A percentile compares a stretch with the other conserved stretches of the same genome.
Conservation (phyloP, 2,888 invertebrate species). For the Empis livida region DNA sequence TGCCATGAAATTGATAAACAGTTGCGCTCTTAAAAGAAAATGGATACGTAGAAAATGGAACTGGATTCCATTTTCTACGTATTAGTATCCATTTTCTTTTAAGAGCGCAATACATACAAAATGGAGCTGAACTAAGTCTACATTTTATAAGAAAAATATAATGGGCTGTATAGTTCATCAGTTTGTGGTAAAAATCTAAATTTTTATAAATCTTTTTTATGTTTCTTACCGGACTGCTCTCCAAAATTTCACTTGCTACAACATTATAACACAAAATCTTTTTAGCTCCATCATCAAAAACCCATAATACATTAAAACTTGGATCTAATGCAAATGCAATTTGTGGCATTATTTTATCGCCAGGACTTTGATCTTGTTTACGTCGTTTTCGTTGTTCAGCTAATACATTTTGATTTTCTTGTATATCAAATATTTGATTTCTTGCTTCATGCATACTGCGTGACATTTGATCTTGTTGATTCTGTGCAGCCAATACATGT, state of each 20-base stretch:
- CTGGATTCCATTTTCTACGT: too few species aligned
- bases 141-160: too few species aligned
- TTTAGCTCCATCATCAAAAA: slow-evolving; percentile 54
- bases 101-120: too few species aligned
- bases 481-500: slow-evolving; percentile 17
- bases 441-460: slow-evolving; percentile 35
- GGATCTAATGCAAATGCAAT: slow-evolving; percentile 57
- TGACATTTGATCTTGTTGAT: slow-evolving; percentile 34
- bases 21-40: too few species aligned
- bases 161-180: too few species aligned
- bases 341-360: slow-evolving; percentile 28
- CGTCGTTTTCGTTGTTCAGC: slow-evolving; percentile 18
- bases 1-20: too few species aligned
- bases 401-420: slow-evolving; percentile 20
- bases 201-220: not conserved
- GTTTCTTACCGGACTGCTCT: slow-evolving; percentile 21
- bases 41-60: too few species aligned
- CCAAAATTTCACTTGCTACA: slow-evolving; percentile 55
- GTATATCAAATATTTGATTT: slow-evolving; percentile 33
- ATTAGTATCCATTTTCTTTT: too few species aligned
- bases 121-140: too few species aligned
- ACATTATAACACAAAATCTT: slow-evolving; percentile 68
- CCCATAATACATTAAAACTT: slow-evolving; percentile 87
- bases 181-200: not conserved
- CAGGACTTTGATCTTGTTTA: slow-evolving; percentile 16